These are phyloP conservation scores for Sebastes oblongus DNA, from an alignment of 2,797 vertebrate species.

Conservation along the genomic window DNA sequence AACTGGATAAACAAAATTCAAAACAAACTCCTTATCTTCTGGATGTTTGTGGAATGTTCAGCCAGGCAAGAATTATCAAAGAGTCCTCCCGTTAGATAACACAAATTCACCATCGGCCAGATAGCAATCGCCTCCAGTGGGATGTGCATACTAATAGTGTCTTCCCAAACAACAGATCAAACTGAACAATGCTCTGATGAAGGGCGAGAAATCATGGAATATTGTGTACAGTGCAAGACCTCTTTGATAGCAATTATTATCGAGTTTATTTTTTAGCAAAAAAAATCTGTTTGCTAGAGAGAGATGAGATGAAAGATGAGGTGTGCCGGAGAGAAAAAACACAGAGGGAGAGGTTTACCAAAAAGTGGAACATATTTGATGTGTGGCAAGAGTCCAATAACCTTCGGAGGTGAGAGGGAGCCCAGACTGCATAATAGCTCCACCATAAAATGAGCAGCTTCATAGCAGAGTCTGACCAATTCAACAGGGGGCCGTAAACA, in stretches of 20 bases:
- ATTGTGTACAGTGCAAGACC: not conserved
- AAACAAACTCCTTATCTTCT: slow-evolving; percentile 49
- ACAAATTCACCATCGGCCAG: slow-evolving; percentile 17
- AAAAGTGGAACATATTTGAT: slow-evolving; percentile 52
- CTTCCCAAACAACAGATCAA: slow-evolving; percentile 24
- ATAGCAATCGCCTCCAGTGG: slow-evolving; percentile 8
- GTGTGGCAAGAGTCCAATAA: slow-evolving; percentile 54
- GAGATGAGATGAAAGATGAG: slow-evolving; percentile 12
- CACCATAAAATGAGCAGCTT: slow-evolving; percentile 46
- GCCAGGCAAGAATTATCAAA: slow-evolving; percentile 50
- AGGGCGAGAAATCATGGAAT: not conserved
- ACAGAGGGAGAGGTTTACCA: slow-evolving; percentile 8
- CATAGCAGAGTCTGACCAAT: slow-evolving; percentile 39
- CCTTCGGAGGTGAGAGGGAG: slow-evolving; percentile 37
- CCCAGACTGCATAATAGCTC: slow-evolving; percentile 41
- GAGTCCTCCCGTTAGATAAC: slow-evolving; percentile 48
- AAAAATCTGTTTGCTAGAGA: slow-evolving; percentile 3
- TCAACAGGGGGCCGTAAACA: slow-evolving; percentile 44
- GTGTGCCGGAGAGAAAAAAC: not conserved
- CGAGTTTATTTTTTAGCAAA: not conserved
- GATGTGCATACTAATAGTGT: slow-evolving; percentile 32
- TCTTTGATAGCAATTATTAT: not conserved
- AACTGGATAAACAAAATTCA: slow-evolving; percentile 54
- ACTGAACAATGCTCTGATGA: slow-evolving; percentile 13
- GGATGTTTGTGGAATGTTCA: slow-evolving; percentile 42